These are phyloP conservation scores for Scyliorhinus canicula DNA, from an alignment of 2,797 vertebrate species.

Conservation along the genomic window DNA sequence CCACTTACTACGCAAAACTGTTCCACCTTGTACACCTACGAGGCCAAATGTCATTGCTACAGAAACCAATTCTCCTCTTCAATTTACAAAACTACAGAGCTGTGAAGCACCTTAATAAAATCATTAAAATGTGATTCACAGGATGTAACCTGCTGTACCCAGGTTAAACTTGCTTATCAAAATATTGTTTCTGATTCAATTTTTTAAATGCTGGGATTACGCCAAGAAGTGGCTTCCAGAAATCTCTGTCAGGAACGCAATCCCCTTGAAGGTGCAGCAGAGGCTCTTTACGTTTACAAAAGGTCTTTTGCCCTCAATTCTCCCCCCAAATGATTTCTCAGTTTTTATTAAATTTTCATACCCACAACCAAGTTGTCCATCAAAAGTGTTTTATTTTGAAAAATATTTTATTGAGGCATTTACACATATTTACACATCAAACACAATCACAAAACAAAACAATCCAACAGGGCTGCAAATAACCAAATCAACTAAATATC, in stretches of 20 bases:
- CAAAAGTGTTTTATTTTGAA: too few species aligned
- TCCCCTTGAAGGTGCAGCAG: neutral
- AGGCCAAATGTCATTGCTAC: neutral
- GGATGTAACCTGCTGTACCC: neutral
- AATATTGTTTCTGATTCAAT: constrained; percentile 5
- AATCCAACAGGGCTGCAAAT: too few species aligned
- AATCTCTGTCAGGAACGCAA: neutral
- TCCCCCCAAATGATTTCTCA: neutral
- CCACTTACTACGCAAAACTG: neutral
- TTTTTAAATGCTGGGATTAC: neutral
- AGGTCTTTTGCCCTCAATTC: neutral
- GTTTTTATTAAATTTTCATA: neutral
- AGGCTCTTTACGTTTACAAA: neutral
- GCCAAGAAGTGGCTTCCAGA: neutral
- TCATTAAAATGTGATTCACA: neutral
- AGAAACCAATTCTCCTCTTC: constrained; percentile 18
- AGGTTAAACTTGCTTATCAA: neutral
- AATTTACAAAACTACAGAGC: neutral
- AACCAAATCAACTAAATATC: too few species aligned
- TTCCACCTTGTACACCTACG: neutral
- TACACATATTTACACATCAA: too few species aligned
- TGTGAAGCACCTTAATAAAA: neutral
- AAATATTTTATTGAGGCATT: too few species aligned
- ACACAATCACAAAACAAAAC: too few species aligned
- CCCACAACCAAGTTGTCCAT: neutral